Evolutionary conservation across 2,797 vertebrate species (phyloP).

Genomic region (Phoebastria nigripes): DNA sequence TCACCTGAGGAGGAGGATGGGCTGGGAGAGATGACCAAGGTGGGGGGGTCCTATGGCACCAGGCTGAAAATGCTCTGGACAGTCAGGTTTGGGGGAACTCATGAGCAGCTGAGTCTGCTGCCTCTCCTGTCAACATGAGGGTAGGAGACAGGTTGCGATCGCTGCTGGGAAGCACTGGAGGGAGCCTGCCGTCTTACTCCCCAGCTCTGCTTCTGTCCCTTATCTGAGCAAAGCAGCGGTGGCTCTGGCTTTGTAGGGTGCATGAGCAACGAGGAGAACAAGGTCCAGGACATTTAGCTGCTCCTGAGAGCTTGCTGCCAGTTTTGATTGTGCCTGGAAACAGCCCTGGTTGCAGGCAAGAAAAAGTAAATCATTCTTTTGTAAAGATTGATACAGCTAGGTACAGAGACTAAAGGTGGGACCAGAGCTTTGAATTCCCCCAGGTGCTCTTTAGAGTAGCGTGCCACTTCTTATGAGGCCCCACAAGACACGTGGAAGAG

Average conservation of each 20-base stretch:
- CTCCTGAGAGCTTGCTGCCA: neutral
- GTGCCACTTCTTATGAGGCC: neutral
- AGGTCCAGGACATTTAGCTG: neutral
- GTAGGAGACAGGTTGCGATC: neutral
- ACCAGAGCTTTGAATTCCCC: neutral
- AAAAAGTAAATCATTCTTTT: neutral
- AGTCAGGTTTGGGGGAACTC: neutral
- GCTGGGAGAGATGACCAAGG: neutral
- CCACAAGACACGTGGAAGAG: neutral
- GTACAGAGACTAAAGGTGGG: neutral
- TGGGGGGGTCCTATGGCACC: accelerated
- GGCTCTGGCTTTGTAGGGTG: neutral
- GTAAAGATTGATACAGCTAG: neutral
- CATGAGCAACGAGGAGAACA: neutral
- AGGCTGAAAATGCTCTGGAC: neutral
- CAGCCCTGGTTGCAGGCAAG: neutral
- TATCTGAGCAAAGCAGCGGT: neutral
- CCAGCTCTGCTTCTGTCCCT: neutral
- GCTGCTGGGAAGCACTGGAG: neutral
- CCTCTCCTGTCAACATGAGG: neutral
- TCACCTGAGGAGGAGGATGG: neutral
- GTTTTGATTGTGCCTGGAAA: neutral
- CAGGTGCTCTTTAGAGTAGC: neutral
- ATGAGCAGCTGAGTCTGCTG: neutral
- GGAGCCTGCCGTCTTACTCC: neutral